These are phyloP conservation scores for Neolamprologus modestus DNA, from an alignment of 2,113 vertebrate species.

Conservation along the genomic window DNA sequence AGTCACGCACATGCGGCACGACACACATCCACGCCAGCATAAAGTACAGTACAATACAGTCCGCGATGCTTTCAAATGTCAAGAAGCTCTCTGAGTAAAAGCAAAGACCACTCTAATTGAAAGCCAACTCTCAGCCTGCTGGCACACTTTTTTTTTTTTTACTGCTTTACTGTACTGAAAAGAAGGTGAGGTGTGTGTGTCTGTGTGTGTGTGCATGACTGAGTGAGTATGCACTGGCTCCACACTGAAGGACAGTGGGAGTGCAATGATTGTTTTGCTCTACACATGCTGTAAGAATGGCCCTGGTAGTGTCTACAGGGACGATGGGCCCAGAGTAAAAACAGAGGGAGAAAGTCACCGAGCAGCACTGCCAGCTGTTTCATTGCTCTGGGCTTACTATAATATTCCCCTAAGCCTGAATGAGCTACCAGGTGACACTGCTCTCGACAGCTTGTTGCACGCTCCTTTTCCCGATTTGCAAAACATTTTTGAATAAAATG, in stretches of 20 bases:
- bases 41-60: neutral
- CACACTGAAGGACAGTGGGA: conserved; percentile 27
- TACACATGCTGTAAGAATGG: conserved; percentile 32
- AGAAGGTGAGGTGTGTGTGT: neutral
- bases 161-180: neutral
- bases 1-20: neutral
- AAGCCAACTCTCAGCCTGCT: conserved; percentile 7
- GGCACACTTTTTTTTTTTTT: neutral
- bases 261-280: conserved; percentile 38
- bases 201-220: neutral
- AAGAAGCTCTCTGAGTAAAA: conserved; percentile 14
- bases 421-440: conserved; percentile 53
- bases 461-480: neutral
- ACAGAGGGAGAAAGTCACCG: conserved; percentile 38
- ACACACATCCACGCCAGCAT: neutral
- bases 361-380: conserved; percentile 49
- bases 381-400: conserved; percentile 41
- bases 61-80: conserved; percentile 27
- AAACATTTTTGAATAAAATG: neutral
- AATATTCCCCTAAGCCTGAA: conserved; percentile 52
- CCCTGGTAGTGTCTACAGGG: conserved; percentile 38
- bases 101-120: conserved; percentile 13
- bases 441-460: neutral
- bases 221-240: neutral
- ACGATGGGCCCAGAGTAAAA: conserved; percentile 7